Evolutionary conservation across 2,797 vertebrate genomes (phyloP).

Genomic region (Manis crassicaudata): DNA sequence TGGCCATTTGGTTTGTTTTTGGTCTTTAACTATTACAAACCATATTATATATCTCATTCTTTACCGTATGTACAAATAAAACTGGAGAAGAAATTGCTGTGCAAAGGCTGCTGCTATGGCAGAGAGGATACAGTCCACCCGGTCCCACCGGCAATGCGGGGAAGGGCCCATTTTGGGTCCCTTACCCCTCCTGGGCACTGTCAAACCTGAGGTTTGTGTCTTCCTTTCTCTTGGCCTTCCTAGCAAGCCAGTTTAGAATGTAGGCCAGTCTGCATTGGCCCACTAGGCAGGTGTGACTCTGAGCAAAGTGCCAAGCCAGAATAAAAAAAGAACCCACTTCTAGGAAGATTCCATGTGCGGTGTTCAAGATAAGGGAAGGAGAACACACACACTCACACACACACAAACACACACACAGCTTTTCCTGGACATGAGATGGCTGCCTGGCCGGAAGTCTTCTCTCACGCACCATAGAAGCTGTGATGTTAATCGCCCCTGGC

Average conservation of each 20-base stretch:
- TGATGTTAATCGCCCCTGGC: background rate
- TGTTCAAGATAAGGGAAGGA: background rate
- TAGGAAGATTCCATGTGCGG: background rate
- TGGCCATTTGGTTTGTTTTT: background rate
- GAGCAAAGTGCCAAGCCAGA: background rate
- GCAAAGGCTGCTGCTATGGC: background rate
- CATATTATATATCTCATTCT: background rate
- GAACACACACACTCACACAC: background rate
- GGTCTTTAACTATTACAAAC: background rate
- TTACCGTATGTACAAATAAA: background rate
- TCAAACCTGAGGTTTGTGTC: background rate
- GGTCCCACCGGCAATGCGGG: no score
- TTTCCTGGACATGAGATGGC: background rate
- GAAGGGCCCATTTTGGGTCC: background rate
- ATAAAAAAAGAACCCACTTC: background rate
- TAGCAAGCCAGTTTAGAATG: background rate
- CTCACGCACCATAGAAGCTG: background rate
- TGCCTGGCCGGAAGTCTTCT: background rate
- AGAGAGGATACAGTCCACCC: background rate
- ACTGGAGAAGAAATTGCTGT: background rate
- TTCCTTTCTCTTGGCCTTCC: background rate
- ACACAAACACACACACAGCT: background rate
- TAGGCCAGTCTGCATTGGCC: background rate
- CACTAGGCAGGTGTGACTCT: background rate
- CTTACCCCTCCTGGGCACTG: background rate